Percentiles rank a stretch among this genome's conserved stretches.
phyloP scores from a whole-genome alignment of 2,888 invertebrate species.

The Artemia sinica region DNA sequence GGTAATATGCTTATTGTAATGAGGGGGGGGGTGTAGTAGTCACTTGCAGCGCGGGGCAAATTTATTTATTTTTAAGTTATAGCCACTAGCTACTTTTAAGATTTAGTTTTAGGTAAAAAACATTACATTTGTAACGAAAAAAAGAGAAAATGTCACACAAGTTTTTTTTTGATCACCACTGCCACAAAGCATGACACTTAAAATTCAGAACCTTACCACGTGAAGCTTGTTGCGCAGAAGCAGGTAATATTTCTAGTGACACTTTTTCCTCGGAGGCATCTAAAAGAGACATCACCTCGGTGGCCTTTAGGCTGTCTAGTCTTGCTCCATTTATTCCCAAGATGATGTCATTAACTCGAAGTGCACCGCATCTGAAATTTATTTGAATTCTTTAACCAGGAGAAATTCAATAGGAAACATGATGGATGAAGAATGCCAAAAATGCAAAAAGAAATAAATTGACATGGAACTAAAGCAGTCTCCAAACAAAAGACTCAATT shows the following conservation, averaged over 20 bases:
- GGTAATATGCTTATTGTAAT: too few relatives aligned
- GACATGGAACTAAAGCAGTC: too few relatives aligned
- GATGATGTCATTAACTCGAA: conserved; percentile 37
- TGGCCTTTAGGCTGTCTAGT: conserved; percentile 4
- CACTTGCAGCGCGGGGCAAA: too few relatives aligned
- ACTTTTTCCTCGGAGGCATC: conserved; percentile 4
- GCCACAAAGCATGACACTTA: background rate
- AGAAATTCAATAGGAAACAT: background rate
- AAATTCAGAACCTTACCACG: background rate
- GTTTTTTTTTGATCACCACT: background rate
- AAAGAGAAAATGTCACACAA: background rate
- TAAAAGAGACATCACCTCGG: conserved; percentile 9
- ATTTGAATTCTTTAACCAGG: conserved; percentile 1
- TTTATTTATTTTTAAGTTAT: too few relatives aligned
- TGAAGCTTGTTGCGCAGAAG: background rate
- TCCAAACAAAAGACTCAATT: too few relatives aligned
- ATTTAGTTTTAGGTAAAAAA: background rate
- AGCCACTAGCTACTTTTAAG: background rate
- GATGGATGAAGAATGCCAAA: background rate
- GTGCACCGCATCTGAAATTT: conserved; percentile 45
- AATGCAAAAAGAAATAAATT: too few relatives aligned
- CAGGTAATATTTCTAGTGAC: conserved; percentile 7
- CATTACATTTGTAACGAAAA: background rate
- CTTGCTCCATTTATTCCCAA: conserved; percentile 13
- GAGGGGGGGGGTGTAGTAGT: too few relatives aligned